These are phyloP conservation scores for Rhinichthys osculus DNA, from an alignment of 2,797 vertebrate species.

Conservation along the genomic window DNA sequence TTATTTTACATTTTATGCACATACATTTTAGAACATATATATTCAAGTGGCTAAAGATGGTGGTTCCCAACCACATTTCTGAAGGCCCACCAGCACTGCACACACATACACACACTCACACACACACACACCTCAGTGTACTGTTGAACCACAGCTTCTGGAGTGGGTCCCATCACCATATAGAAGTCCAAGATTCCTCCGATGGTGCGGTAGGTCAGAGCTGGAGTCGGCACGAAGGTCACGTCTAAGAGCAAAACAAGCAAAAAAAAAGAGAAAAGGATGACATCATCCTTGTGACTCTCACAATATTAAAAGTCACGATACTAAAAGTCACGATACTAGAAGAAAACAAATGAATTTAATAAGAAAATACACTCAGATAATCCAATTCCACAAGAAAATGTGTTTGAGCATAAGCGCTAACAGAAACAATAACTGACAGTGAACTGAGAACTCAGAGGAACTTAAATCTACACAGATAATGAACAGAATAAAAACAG, in stretches of 20 bases:
- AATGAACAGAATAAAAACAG: too few species aligned
- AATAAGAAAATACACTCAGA: background rate
- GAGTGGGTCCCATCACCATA: constrained; percentile 88
- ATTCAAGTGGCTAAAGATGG: background rate
- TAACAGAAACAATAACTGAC: background rate
- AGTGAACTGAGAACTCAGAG: background rate
- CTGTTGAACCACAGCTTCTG: constrained; percentile 86
- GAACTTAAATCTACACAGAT: background rate
- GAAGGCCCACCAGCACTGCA: too few species aligned
- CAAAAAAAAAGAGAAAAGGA: too few species aligned
- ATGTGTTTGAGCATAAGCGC: background rate
- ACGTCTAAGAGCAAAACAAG: constrained; percentile 79
- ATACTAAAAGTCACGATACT: too few species aligned
- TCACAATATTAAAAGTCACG: too few species aligned
- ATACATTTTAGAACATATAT: background rate
- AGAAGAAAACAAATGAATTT: background rate
- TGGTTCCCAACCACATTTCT: too few species aligned
- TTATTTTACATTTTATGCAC: constrained; percentile 46
- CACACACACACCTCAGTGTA: constrained; percentile 82
- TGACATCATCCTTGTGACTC: background rate
- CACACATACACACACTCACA: too few species aligned
- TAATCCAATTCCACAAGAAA: background rate
- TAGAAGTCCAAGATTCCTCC: constrained; percentile 96
- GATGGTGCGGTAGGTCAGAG: constrained; percentile 87
- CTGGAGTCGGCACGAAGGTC: constrained; percentile 88